A percentile compares a stretch with the other conserved stretches of the same genome.
Conservation (phyloP, 2,113 vertebrate species). For the Cynopterus brachyotis region DNA sequence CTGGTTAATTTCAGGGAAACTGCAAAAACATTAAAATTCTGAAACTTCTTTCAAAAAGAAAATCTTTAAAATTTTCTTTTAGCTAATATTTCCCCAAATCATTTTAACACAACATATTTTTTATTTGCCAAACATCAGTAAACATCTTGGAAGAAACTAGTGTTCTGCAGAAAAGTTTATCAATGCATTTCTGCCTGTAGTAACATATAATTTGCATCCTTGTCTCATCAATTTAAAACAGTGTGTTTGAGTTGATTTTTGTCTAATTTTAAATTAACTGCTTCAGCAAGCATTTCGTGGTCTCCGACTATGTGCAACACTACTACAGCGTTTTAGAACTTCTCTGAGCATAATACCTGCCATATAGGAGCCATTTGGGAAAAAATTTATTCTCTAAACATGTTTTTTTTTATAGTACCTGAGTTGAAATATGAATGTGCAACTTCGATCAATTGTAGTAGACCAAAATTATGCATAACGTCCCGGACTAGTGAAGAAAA, state of each 20-base stretch:
- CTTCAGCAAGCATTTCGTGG: background rate
- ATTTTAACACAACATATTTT: background rate
- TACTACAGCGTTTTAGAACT: background rate
- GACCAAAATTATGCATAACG: background rate
- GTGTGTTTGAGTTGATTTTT: background rate
- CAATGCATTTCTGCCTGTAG: no score
- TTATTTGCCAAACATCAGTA: background rate
- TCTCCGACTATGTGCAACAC: background rate
- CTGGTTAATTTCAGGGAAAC: background rate
- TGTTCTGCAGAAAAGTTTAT: background rate
- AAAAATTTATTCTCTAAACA: background rate
- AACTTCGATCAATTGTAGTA: background rate
- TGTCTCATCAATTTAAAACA: background rate
- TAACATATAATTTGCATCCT: background rate
- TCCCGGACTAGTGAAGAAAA: background rate
- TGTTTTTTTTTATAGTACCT: background rate
- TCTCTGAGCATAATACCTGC: background rate
- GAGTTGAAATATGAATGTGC: background rate
- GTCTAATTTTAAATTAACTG: background rate
- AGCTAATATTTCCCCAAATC: background rate
- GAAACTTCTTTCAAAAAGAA: background rate
- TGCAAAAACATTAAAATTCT: background rate
- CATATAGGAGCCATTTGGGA: background rate
- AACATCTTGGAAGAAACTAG: background rate
- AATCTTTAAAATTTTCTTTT: background rate